Base-by-base conservation (phyloP, 2,113 vertebrate species). In the Dermatemys mawii region DNA sequence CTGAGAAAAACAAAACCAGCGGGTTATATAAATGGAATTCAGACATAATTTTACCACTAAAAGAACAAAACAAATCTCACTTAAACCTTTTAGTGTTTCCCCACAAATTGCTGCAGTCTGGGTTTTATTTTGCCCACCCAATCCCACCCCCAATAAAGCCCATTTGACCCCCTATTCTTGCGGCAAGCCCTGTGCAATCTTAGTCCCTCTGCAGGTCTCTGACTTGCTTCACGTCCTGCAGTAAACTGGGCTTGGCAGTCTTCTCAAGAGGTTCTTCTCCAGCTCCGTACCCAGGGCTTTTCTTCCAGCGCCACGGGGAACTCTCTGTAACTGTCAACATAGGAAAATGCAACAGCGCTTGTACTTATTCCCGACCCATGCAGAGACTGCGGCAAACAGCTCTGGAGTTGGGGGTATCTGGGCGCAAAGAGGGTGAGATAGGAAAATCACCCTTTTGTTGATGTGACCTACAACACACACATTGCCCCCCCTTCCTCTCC, bases 331-430 rank as follows among this genome's bases (percentile, higher is more conserved):
- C 87, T 84, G 90, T 81, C 50, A 38, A 89, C 85, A 11, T 6
- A 85, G 83, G 78, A 57, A 55, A 80, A 49, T 46, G 5, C 1
- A 5, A 22, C 1, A 0, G 50, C 24, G 88, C 67, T 46, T 49
- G 12, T 26, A 32, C 51, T 27, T 1, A 10, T 26, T 53, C 81
- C 70, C 11, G 2, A 1, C 24, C 1, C 4, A 1, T 11, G 38
- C 63, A 88, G 51, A 57, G 1, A 50, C 38, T 26, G 29, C 49
- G 81, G 4, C 1, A 49, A 0, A 0, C 17, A 0, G 1, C 26
- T 82, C 73, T 73, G 90, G 44, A 54, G 16, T 11, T 26, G 80
- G 46, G 41, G 21, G 11, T 6, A 6, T 7, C n/a, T 26, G 38
- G 41, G 38, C 70, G 26, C 26, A 2, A 63, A 57, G 49, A 53